Conservation (phyloP, 2,888 invertebrate species). For the Gonocerus acuteangulatus region DNA sequence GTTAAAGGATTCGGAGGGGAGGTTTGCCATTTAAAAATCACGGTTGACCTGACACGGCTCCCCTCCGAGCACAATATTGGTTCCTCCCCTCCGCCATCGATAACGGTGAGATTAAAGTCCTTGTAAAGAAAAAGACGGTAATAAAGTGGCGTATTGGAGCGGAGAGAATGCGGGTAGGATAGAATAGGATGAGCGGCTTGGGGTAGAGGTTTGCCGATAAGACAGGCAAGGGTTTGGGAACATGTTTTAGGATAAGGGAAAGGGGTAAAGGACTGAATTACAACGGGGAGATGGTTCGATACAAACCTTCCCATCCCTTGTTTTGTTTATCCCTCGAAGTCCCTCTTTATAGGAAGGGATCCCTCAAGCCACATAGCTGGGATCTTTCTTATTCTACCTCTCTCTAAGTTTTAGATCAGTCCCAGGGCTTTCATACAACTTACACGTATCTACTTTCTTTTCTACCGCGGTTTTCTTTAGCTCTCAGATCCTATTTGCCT, state of each 20-base stretch:
- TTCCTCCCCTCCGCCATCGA: background rate
- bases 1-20: background rate
- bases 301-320: constrained; percentile 4
- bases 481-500: background rate
- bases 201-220: constrained; percentile 3
- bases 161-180: constrained; percentile 12
- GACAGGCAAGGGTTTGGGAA: background rate
- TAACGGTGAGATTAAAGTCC: constrained; percentile 7
- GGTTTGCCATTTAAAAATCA: constrained; percentile 1
- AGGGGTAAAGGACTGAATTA: constrained; percentile 14
- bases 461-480: no score
- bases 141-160: constrained; percentile 23
- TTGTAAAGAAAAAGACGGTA: constrained; percentile 19
- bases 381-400: background rate
- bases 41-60: constrained; percentile 1
- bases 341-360: background rate
- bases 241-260: background rate
- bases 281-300: constrained; percentile 9
- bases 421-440: background rate
- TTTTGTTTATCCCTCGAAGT: constrained; percentile 11
- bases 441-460: no score
- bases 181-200: constrained; percentile 10
- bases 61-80: constrained; percentile 6
- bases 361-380: background rate
- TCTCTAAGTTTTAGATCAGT: background rate